Percentiles rank a stretch among this genome's conserved stretches.
Evolutionary conservation across 2,113 vertebrate species (phyloP).

Genomic region (Brachionichthys hirsutus): DNA sequence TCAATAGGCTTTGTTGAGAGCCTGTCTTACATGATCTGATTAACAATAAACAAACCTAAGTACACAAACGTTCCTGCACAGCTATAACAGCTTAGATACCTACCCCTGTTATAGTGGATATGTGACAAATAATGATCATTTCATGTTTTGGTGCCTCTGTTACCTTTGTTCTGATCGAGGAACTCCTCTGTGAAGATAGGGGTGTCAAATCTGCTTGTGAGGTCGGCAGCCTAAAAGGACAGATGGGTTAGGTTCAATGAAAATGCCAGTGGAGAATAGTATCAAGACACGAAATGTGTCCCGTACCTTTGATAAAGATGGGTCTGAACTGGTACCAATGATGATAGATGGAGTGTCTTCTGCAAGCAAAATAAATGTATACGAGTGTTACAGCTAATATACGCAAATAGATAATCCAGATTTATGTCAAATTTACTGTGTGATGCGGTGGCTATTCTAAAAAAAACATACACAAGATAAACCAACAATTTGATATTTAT

Average conservation of each 20-base stretch:
- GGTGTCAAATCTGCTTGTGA: conserved; percentile 85
- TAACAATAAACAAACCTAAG: no score
- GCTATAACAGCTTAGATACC: background rate
- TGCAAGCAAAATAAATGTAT: conserved; percentile 57
- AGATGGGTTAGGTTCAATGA: no score
- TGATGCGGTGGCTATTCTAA: background rate
- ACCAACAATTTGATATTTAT: background rate
- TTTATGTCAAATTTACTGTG: background rate
- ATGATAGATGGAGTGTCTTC: conserved; percentile 77
- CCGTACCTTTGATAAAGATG: conserved; percentile 71
- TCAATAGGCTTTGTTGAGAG: background rate
- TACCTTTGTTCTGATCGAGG: conserved; percentile 98
- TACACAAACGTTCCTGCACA: no score
- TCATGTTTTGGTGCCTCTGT: background rate
- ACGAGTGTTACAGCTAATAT: no score
- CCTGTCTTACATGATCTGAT: background rate
- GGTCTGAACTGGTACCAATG: conserved; percentile 67
- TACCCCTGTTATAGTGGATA: background rate
- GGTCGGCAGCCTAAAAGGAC: conserved; percentile 79
- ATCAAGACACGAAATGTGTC: background rate
- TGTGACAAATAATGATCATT: background rate
- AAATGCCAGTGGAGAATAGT: background rate
- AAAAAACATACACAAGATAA: background rate
- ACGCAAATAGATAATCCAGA: background rate
- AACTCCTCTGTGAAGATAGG: conserved; percentile 99